Conservation (phyloP, 92 coral and sea anemone genomes). For the Meandrina meandrites region DNA sequence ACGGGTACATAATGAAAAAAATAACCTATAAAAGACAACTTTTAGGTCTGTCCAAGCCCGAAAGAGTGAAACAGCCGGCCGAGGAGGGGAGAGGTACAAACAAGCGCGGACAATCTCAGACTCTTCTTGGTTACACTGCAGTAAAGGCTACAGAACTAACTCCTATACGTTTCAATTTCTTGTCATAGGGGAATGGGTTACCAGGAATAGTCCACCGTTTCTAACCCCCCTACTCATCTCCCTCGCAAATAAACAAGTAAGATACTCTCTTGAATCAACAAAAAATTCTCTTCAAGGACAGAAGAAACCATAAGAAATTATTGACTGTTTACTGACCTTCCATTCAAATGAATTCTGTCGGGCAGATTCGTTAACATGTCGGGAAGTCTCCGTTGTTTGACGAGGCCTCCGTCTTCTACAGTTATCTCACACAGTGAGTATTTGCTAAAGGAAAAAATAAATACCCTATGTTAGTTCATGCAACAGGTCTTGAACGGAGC, state of each 20-base stretch:
- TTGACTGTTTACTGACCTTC: slow-evolving; percentile 55
- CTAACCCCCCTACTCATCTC: too few relatives aligned
- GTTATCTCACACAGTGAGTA: slow-evolving; percentile 94
- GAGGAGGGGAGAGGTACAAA: too few relatives aligned
- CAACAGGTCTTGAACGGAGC: neutral
- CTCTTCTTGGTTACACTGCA: too few relatives aligned
- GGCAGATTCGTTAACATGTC: slow-evolving; percentile 82
- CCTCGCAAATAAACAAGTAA: too few relatives aligned
- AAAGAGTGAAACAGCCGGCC: too few relatives aligned
- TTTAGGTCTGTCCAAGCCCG: neutral
- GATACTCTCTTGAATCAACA: too few relatives aligned
- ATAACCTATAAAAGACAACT: neutral
- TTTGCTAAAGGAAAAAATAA: slow-evolving; percentile 56
- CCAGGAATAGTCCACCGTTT: too few relatives aligned
- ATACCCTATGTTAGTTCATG: neutral
- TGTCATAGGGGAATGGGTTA: neutral
- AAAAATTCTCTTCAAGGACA: too few relatives aligned
- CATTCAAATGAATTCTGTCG: slow-evolving; percentile 84
- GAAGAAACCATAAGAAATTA: too few relatives aligned
- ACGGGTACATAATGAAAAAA: neutral
- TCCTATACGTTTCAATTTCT: neutral
- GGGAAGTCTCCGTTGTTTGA: slow-evolving; percentile 88
- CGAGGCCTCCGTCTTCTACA: slow-evolving; percentile 86
- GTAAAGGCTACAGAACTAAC: neutral
- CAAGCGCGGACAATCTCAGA: too few relatives aligned